Conservation (phyloP, 2,888 invertebrate genomes). For the Serripes groenlandicus region DNA sequence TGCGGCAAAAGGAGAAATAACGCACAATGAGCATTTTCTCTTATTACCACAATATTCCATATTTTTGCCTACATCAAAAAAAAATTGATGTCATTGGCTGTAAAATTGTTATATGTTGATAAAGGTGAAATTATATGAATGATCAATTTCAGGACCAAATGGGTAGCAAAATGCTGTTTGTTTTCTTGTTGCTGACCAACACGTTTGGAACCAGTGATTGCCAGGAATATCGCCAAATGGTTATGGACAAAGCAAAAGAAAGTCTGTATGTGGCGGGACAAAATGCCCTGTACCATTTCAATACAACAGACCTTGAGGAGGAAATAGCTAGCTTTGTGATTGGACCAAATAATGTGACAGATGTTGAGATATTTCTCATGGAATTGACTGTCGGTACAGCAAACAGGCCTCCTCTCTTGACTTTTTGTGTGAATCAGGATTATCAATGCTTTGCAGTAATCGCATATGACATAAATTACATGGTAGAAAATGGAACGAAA, state of each 20-base stretch:
- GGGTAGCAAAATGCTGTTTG: not conserved
- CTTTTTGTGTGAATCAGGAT: not conserved
- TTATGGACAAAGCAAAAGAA: not conserved
- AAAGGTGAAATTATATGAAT: no score
- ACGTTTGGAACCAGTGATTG: not conserved
- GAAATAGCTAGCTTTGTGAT: not conserved
- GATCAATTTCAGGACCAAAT: not conserved
- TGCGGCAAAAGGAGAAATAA: not conserved
- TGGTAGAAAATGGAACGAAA: not conserved
- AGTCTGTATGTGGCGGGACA: conserved; percentile 4
- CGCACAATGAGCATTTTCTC: not conserved
- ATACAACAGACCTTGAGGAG: not conserved
- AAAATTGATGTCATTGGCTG: no score
- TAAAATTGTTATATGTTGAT: no score
- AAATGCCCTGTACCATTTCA: not conserved
- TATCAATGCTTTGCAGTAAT: not conserved
- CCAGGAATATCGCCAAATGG: not conserved
- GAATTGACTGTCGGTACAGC: not conserved
- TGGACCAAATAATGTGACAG: not conserved
- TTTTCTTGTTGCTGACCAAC: not conserved
- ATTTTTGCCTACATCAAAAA: no score
- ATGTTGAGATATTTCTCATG: not conserved
- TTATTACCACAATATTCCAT: not conserved
- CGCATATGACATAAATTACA: not conserved
- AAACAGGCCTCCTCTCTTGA: not conserved